These are phyloP conservation scores for Miichthys miiuy DNA, from an alignment of 2,797 vertebrate species.

Conservation along the genomic window DNA sequence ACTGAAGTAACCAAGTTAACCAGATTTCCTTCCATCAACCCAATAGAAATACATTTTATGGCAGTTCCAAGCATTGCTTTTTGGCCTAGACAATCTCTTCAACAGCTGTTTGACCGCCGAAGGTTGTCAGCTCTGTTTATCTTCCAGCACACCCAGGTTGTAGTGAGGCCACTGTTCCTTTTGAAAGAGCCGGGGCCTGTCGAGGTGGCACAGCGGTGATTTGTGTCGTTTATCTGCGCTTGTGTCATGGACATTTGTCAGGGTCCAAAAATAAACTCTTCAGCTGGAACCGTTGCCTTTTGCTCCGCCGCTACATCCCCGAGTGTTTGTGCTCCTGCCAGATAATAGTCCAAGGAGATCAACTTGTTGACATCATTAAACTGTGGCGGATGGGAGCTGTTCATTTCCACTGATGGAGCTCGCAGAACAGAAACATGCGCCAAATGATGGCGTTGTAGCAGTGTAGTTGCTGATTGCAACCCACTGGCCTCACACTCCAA, in stretches of 20 bases:
- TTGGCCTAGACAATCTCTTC: not conserved
- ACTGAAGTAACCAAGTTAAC: too few species aligned
- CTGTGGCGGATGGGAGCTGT: constrained; percentile 4
- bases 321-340: constrained; percentile 49
- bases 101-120: not conserved
- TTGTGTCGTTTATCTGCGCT: constrained; percentile 32
- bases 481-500: too few species aligned
- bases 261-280: constrained; percentile 63
- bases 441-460: not conserved
- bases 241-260: constrained; percentile 42
- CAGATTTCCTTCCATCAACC: not conserved
- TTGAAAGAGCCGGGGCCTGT: not conserved
- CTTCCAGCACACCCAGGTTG: not conserved
- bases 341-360: constrained; percentile 67
- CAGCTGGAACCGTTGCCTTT: constrained; percentile 27
- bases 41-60: not conserved
- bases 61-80: not conserved
- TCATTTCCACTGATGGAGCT: not conserved
- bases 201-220: constrained; percentile 11
- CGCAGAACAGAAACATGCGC: not conserved
- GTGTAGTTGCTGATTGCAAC: too few species aligned
- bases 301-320: constrained; percentile 29
- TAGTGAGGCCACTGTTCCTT: not conserved
- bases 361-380: constrained; percentile 63
- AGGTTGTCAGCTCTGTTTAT: not conserved